Base-by-base conservation (phyloP, 2,113 vertebrate genomes). In the Phaethon lepturus region DNA sequence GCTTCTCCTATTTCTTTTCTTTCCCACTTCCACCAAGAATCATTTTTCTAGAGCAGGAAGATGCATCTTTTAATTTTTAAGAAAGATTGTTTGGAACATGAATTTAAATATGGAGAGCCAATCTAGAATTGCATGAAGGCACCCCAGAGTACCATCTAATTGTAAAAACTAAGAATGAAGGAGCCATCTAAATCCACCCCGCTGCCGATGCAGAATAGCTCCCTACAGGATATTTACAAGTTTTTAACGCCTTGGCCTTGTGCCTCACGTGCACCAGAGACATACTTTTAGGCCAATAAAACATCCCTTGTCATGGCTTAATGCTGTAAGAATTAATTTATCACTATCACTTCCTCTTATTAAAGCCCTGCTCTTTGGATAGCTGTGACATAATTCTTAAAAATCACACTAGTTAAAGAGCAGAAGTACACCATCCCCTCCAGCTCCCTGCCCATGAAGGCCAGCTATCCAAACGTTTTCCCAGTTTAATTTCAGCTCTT, bases 341-440 rank as follows among this genome's bases (percentile, higher is more conserved):
- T 94, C 67, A 86, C 84, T 95, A 97, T 97, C 95, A 97, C 95
- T 96, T 96, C 87, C 81, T 93, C 59, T 63, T 95, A n/a, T 86
- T 90, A 96, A 91, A 96, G 78, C 63, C 38, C 50, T 86, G 78
- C 71, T 96, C 87, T 96, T 96, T 91, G 93, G 53, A 94, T 86
- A 91, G 84, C 55, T 59, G 84, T 69, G 89, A 90, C 85, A 88
- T 93, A 96, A 91, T 84, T 96, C 93, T 90, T 90, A 64, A 64
- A 93, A 94, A 82, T 62, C 38, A n/a, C 29, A 12, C 73, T 35
- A 87, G 88, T 44, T 88, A 42, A 84, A 90, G 68, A 82, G 64
- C 64, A 69, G 69, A 64, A 78, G 53, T n/a, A 35, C 3, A 26
- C 33, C 9, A 6, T 64, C 47, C 71, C 45, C 53, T 60, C 86